These are phyloP conservation scores for Eciton burchellii DNA, from an alignment of 1,140 invertebrate species.

Conservation along the genomic window DNA sequence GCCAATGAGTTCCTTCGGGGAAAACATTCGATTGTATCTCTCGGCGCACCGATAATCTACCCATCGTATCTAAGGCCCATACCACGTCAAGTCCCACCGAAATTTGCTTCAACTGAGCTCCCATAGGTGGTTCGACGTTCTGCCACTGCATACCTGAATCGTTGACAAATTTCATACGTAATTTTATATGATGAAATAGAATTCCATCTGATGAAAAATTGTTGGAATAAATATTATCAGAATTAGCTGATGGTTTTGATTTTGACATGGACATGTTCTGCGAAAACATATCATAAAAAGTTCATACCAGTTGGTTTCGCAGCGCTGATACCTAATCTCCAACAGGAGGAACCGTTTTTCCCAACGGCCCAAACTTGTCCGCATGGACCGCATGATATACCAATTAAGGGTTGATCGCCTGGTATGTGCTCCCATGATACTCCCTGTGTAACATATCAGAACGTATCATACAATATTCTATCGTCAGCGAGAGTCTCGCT, in stretches of 20 bases:
- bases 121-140: constrained; percentile 88
- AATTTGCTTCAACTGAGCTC: constrained; percentile 91
- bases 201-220: not conserved
- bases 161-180: not conserved
- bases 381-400: constrained; percentile 89
- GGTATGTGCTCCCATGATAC: constrained; percentile 92
- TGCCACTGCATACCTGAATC: constrained; percentile 86
- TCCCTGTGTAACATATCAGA: constrained; percentile 85
- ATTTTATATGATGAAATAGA: too few species aligned
- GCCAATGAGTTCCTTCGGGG: constrained; percentile 92
- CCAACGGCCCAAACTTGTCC: constrained; percentile 94
- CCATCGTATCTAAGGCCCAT: constrained; percentile 89
- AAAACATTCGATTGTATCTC: constrained; percentile 88
- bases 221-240: not conserved
- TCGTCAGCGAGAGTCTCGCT: too few species aligned
- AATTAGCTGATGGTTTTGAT: too few species aligned
- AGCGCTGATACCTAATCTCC: constrained; percentile 89
- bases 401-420: constrained; percentile 91
- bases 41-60: constrained; percentile 88
- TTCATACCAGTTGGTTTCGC: constrained; percentile 88
- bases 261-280: not conserved
- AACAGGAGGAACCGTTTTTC: constrained; percentile 93
- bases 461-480: constrained; percentile 31
- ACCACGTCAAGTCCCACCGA: constrained; percentile 90
- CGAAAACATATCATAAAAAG: not conserved